Conservation (phyloP, 2,113 vertebrate genomes). For the Thymallus thymallus region DNA sequence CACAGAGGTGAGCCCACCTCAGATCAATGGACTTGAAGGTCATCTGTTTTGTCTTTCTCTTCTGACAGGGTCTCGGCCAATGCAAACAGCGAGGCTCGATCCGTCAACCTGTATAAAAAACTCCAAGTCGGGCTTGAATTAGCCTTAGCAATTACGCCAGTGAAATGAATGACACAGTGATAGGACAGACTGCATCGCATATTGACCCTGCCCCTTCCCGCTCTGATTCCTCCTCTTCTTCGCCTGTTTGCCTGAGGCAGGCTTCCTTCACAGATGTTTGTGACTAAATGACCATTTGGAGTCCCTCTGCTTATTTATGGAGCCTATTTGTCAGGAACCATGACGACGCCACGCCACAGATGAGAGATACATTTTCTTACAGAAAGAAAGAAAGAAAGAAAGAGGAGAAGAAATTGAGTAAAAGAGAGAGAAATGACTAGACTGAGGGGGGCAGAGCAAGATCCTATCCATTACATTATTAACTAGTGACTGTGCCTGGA, state of each 20-base stretch:
- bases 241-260: conserved; percentile 1
- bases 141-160: neutral
- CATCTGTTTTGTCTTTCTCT: conserved; percentile 30
- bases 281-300: conserved; percentile 31
- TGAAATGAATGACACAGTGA: neutral
- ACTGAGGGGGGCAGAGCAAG: conserved; percentile 7
- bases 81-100: neutral
- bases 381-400: neutral
- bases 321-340: conserved; percentile 42
- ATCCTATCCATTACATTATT: conserved; percentile 13
- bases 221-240: neutral
- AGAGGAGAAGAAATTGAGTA: neutral
- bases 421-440: neutral
- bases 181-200: neutral
- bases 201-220: no score
- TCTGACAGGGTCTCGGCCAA: neutral
- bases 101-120: neutral
- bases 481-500: conserved; percentile 24
- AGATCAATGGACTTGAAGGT: conserved; percentile 40
- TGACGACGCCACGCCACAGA: conserved; percentile 24
- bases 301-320: conserved; percentile 39
- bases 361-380: conserved; percentile 31
- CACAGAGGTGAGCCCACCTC: conserved; percentile 14
- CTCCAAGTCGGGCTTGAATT: neutral
- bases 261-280: conserved; percentile 34